Evolutionary conservation across 2,888 invertebrate genomes (phyloP), one percentile per base, ranked within the genome.

Genomic region (Drosophila austrosaltans): DNA sequence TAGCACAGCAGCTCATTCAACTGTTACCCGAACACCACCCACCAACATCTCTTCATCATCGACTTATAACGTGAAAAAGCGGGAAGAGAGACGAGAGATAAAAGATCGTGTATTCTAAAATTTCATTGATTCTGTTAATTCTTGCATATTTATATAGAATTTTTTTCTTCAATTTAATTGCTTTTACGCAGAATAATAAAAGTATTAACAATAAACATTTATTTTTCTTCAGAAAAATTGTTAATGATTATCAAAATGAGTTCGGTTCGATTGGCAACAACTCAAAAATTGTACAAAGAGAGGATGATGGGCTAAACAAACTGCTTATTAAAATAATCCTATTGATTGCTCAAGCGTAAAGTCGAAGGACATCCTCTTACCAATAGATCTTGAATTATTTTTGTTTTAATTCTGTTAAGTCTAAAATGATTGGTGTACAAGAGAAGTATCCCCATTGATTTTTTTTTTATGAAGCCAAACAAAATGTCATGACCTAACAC

Each of bases 401-500:
- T 32, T 6, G 5, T 32, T 32, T 32, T 32, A 32, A 32, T 32
- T 32, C 28, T 3, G 28, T 28, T 28, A 28, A 28, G 28, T 28
- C 2, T 3, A 28, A 32, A 32, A 6, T 32, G 32, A 32, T 32
- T 32, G 32, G 32, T 28, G 4, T 28, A 28, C 0, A 28, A 28
- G 28, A 28, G 28, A 28, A 28, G 28, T 28, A 28, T 7, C 1
- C 4, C 22, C 48, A 1, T 4, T 25, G 4, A 48, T 48, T 48
- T 22, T 25, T 20, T 44, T 10, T 48, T 48, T 7, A 12, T 4
- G 22, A 48, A 48, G 48, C 48, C 25, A 48, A 8, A 48, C 48
- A 20, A 25, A 48, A 67, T 73, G 42, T 66, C 81, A 78, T 78
- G 83, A 81, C 87, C 81, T 86, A 75, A 60, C 78, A 48, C 78